phyloP scores from a whole-genome alignment of 2,888 invertebrate genomes.

The Epicampocera succincta region DNA sequence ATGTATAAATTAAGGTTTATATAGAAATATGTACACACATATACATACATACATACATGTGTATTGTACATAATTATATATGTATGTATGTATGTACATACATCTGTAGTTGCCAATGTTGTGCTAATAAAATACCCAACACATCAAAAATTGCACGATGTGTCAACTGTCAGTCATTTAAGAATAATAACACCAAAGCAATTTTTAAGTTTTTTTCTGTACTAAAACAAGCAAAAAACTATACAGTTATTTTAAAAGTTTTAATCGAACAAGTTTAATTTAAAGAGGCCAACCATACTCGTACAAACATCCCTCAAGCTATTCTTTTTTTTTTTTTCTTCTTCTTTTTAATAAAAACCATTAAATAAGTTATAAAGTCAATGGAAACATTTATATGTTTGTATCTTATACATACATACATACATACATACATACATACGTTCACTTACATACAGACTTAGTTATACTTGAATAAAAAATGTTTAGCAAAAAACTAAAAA shows the following conservation, averaged over 20 bases:
- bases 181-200: constrained; percentile 10
- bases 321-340: constrained; percentile 5
- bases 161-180: constrained; percentile 58
- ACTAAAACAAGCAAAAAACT: neutral
- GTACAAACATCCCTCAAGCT: neutral
- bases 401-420: too few species aligned
- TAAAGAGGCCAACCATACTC: neutral
- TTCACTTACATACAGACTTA: too few species aligned
- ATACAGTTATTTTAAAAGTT: neutral
- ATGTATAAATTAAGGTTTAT: too few species aligned
- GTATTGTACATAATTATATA: too few species aligned
- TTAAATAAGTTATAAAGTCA: neutral
- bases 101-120: neutral
- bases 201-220: neutral
- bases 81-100: too few species aligned
- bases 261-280: constrained; percentile 1
- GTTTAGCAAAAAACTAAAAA: neutral
- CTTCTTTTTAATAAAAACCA: neutral
- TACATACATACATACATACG: too few species aligned
- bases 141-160: constrained; percentile 50
- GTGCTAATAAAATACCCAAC: constrained; percentile 52
- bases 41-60: too few species aligned
- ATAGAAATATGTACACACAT: too few species aligned
- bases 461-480: too few species aligned
- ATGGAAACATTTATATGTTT: too few species aligned